Conservation (phyloP, 1,140 invertebrate species). For the Polypedilum pembai region DNA sequence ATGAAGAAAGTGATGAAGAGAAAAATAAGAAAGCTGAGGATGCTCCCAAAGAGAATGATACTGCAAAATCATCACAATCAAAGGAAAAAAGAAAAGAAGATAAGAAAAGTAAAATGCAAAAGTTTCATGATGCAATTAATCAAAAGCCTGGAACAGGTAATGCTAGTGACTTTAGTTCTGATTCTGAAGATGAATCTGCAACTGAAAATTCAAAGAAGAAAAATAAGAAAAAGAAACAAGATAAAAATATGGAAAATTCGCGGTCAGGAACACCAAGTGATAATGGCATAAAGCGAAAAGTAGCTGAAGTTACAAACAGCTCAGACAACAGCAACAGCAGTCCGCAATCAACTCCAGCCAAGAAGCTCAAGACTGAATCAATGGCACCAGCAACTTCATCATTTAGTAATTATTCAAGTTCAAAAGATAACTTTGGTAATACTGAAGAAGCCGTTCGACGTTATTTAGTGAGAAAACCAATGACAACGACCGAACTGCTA, state of each 20-base stretch:
- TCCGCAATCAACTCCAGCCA: constrained; percentile 45
- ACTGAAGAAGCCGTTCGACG: constrained; percentile 89
- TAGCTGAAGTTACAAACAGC: constrained; percentile 43
- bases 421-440: constrained; percentile 64
- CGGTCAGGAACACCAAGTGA: constrained; percentile 55
- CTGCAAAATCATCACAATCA: constrained; percentile 52
- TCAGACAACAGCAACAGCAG: constrained; percentile 44
- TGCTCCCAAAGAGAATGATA: constrained; percentile 53
- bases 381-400: constrained; percentile 35
- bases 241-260: constrained; percentile 52
- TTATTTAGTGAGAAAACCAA: constrained; percentile 89
- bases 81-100: constrained; percentile 56
- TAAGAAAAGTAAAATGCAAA: constrained; percentile 48
- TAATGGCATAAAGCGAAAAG: constrained; percentile 45
- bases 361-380: constrained; percentile 55
- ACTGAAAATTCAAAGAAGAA: constrained; percentile 39
- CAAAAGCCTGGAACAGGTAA: constrained; percentile 43
- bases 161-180: constrained; percentile 65
- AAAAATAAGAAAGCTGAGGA: constrained; percentile 54
- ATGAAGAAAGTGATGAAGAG: constrained; percentile 42
- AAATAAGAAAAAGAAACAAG: constrained; percentile 45
- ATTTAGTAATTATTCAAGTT: constrained; percentile 39
- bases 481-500: constrained; percentile 89
- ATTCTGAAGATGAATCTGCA: constrained; percentile 61
- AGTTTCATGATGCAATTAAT: constrained; percentile 25